A percentile compares a stretch with the other conserved stretches of the same genome.
phyloP scores from a whole-genome alignment of 2,797 vertebrate species.

The Crenichthys baileyi region DNA sequence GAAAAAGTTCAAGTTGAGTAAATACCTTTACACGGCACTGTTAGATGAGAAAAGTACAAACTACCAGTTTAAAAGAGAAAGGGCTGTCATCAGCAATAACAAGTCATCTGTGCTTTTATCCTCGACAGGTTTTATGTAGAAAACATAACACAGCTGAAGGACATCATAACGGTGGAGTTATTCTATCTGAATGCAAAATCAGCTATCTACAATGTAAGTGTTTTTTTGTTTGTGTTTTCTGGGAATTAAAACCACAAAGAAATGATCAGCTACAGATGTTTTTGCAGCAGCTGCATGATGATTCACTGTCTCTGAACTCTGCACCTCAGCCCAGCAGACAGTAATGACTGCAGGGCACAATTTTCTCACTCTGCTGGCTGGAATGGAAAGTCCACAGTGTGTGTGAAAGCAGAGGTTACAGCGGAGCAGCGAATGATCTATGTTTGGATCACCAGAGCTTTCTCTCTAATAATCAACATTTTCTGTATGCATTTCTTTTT shows the following conservation, averaged over 20 bases:
- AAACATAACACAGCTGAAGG: slow-evolving; percentile 95
- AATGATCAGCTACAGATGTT: slow-evolving; percentile 6
- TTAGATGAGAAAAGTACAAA: neutral
- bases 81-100: neutral
- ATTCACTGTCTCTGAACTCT: slow-evolving; percentile 68
- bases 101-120: slow-evolving; percentile 23
- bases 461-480: slow-evolving; percentile 9
- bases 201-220: slow-evolving; percentile 91
- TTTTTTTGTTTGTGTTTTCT: slow-evolving; percentile 2
- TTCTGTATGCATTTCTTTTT: slow-evolving; percentile 7
- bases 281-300: slow-evolving; percentile 47
- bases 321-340: slow-evolving; percentile 48
- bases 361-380: slow-evolving; percentile 58
- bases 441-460: slow-evolving; percentile 28
- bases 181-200: slow-evolving; percentile 98
- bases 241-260: slow-evolving; percentile 27
- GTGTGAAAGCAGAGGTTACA: slow-evolving; percentile 47
- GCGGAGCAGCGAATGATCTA: slow-evolving; percentile 26
- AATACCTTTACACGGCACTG: neutral
- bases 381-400: slow-evolving; percentile 57
- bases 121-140: slow-evolving; percentile 88
- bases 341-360: slow-evolving; percentile 54
- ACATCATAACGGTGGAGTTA: slow-evolving; percentile 94
- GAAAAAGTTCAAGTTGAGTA: neutral
- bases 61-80: neutral